Conservation (phyloP, 35 echinoderm and acorn worm genomes). For the Chiridota heheva region DNA sequence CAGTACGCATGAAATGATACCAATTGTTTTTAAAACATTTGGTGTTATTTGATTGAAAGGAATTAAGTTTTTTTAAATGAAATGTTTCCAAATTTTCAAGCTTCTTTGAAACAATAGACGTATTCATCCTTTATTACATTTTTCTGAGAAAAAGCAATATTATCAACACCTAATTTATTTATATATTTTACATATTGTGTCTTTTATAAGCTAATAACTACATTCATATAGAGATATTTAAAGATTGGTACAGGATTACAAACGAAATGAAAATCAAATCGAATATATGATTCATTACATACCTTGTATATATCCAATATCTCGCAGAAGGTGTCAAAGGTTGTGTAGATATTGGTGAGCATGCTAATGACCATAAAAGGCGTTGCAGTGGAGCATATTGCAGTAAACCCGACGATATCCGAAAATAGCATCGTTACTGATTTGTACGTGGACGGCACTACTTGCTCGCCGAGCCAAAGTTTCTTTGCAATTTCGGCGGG, state of each 20-base stretch:
- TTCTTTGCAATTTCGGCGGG: constrained; percentile 87
- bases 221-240: too few relatives aligned
- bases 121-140: too few relatives aligned
- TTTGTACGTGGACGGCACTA: constrained; percentile 62
- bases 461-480: constrained; percentile 72
- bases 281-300: constrained; percentile 18
- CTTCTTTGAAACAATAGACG: too few relatives aligned
- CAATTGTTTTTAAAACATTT: too few relatives aligned
- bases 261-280: neutral
- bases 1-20: too few relatives aligned
- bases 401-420: constrained; percentile 94
- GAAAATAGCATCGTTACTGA: constrained; percentile 91
- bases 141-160: too few relatives aligned
- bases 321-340: constrained; percentile 85
- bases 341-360: constrained; percentile 85
- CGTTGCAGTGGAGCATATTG: constrained; percentile 83
- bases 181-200: too few relatives aligned
- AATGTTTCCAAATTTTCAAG: too few relatives aligned
- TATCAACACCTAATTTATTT: too few relatives aligned
- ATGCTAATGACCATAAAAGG: constrained; percentile 92
- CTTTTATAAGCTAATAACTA: too few relatives aligned
- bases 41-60: too few relatives aligned
- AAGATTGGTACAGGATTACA: neutral
- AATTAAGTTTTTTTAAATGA: too few relatives aligned
- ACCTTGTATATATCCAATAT: constrained; percentile 95